Base-by-base conservation (phyloP, 2,797 vertebrate species). In the Onychomys leucogaster region DNA sequence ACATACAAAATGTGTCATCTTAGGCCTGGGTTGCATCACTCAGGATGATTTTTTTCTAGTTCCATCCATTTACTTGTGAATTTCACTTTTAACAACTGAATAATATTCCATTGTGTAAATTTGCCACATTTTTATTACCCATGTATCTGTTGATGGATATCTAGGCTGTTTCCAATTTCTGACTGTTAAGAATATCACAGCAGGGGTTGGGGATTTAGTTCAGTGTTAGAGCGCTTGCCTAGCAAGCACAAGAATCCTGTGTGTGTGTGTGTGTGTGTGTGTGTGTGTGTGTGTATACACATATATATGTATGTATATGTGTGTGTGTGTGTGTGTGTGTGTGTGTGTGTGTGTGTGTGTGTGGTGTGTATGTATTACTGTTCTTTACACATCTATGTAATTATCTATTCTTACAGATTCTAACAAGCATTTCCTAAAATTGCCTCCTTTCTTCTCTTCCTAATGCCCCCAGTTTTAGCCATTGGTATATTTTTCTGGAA, bases 391-490 rank as follows among this genome's bases (percentile, higher is more conserved):
- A 5, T 41, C 4, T 86, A 23, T 65, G n/a, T 76, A 63, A 92
- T 91, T 94, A 78, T 46, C 16, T 41, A 27, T 65, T 84, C 41
- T 84, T 46, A 37, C 23, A 87, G 84, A 94, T 80, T 92, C 76
- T 84, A 77, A 57, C n/a, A 75, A 76, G 80, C 19, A 29, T 75
- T 91, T 93, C 43, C 69, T 71, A 59, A 85, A 77, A 86, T 46
- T 43, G 32, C 16, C 13, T 6, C 29, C 81, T 89, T 59, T 75
- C 63, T 63, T 27, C 23, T 29, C 13, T 27, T 59, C 46, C 41
- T 27, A 41, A 46, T 65, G 52, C 34, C 88, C 61, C 61, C 59
- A 59, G 12, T 80, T 90, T 29, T 57, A 37, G 19, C 7, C 59
- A 57, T 63, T 69, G n/a, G 6, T 65, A 13, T 82, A 89, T 91